Evolutionary conservation across 2,888 invertebrate species (phyloP), one percentile per base, ranked within the genome.

Genomic region (Agonum fuliginosum): DNA sequence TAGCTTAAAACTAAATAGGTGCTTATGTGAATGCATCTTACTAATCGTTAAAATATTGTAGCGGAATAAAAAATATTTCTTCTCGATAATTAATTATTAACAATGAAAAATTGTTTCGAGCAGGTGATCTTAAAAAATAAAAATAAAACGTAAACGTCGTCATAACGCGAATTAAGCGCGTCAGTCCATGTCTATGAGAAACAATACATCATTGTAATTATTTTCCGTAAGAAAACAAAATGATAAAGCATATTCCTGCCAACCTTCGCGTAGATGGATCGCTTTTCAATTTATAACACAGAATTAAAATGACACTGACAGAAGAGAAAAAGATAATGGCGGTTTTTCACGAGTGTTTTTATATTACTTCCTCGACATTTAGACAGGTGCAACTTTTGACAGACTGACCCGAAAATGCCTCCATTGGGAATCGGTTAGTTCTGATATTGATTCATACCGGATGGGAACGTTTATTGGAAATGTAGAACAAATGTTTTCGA

Each of bases 231-330:
- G 30, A 30, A 62, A 46, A 58, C 17, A 58, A 58, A 62, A 62
- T 62, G 58, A 62, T 30, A 27, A 30, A 62, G 17, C 24, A 41
- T 67, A 41, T 67, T 41, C 20, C 37, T 19, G n/a, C 12, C n/a
- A 54, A 22, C 12, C 19, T 41, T 10, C 37, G 20, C 17, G 6
- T 17, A 67, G 67, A 67, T 67, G 22, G 67, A 67, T 67, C 22
- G 41, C 27, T 67, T 67, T 67, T 41, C 41, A 37, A 67, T 67
- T 41, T 67, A 41, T 67, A 41, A 67, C 19, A 41, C 12, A 37
- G 17, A 67, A 41, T 67, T 41, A 67, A 67, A 67, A 67, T 67
- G 67, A 67, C 67, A 67, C 67, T 67, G 67, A 67, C 67, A 67
- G 67, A 37, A 37, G 41, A 67, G 41, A 37, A 67, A 20, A 41